phyloP scores from a whole-genome alignment of 2,888 invertebrate species.

The Dolichomitus sp. region DNA sequence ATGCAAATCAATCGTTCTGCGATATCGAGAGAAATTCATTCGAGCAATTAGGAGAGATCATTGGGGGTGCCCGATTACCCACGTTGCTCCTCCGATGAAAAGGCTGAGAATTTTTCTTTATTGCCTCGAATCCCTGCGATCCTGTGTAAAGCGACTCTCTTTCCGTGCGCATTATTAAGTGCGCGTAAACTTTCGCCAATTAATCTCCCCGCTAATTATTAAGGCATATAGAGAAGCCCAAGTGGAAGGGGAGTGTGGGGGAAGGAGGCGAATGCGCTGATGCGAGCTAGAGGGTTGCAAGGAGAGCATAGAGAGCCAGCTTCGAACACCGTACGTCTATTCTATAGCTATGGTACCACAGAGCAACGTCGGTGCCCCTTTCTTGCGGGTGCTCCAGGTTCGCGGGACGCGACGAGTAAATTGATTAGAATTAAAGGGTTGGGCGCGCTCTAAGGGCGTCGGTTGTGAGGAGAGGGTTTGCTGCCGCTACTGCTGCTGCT shows the following conservation, averaged over 20 bases:
- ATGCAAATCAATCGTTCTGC: constrained; percentile 20
- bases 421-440: constrained; percentile 85
- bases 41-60: constrained; percentile 41
- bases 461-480: constrained; percentile 51
- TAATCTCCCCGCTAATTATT: constrained; percentile 84
- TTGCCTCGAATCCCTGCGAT: constrained; percentile 35
- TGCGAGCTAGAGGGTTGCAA: constrained; percentile 41
- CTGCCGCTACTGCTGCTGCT: constrained; percentile 39
- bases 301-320: constrained; percentile 27
- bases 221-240: constrained; percentile 78
- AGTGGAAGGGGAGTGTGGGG: constrained; percentile 63
- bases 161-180: constrained; percentile 73
- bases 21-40: constrained; percentile 34
- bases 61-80: constrained; percentile 10
- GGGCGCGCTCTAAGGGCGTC: constrained; percentile 60
- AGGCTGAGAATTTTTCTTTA: constrained; percentile 25
- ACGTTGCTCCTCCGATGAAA: constrained; percentile 18
- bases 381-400: constrained; percentile 66
- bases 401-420: constrained; percentile 80
- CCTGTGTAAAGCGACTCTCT: constrained; percentile 34
- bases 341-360: neutral
- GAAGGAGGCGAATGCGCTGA: constrained; percentile 27
- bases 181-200: constrained; percentile 80
- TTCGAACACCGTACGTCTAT: constrained; percentile 3
- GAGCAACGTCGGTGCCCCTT: constrained; percentile 58